Evolutionary conservation across 2,797 vertebrate species (phyloP), one percentile per base, ranked within the genome.

Genomic region (Pogonophryne albipinna): DNA sequence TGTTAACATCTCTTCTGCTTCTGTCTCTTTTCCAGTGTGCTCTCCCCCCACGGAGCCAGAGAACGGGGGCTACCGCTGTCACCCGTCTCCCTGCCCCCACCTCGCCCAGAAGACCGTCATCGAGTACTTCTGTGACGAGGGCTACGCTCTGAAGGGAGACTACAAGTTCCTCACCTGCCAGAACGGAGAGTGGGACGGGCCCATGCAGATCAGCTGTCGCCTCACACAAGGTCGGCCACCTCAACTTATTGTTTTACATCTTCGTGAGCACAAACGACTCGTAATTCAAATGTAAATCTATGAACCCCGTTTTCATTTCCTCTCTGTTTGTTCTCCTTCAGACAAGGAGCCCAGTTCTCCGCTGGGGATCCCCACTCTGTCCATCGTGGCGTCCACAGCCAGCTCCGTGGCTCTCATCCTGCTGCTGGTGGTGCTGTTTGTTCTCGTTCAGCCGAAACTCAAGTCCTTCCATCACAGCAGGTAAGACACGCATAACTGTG

Each of bases 381-480:
- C 97, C 63, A 98, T 99, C 45, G 97, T 99, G 87, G 96, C 96
- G 3, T 96, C 97, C 79, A 99, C 98, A 17, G 98, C 98, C 2
- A 98, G 97, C 77, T 98, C 97, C 0, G 98, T 99, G 0, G 95
- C 94, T 0, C 95, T 99, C 80, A 97, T 99, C 85, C 95, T 99
- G 82, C 97, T 99, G 76, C 92, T 99, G 27, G 97, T 99, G 70
- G 98, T 99, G 85, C 93, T 99, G 71, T 99, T 99, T 85, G 98
- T 99, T 76, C 93, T 99, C 78, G 94, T 99, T 76, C 98, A 99
- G 92, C 98, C 98, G 64, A 99, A 98, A 88, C 95, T 99, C 88
- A 99, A 99, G 93, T 99, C 98, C 0, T 98, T 99, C 92, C 97
- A 99, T 88, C 98, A 98, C 31, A 98, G 91, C 96, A 97, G 98